Base-by-base conservation (phyloP, 1,140 invertebrate species). In the Popillia japonica region DNA sequence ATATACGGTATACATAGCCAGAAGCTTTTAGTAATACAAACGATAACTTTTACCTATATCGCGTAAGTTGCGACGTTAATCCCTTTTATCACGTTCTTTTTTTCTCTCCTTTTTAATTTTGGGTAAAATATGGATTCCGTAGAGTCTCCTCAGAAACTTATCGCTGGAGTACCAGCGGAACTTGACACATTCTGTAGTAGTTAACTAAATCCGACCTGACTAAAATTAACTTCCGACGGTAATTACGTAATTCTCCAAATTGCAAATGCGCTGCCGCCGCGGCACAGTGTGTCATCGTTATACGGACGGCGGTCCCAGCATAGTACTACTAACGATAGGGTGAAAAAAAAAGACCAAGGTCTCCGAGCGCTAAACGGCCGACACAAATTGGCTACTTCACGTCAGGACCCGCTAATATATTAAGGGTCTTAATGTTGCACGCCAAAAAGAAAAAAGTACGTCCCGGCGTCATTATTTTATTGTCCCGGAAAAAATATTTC, bases 311-410 rank as follows among this genome's bases (percentile, higher is more conserved):
- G 48, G 17, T 34, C 27, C 27, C 27, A 34, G 27, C 4, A 34
- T 34, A 34, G 27, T 4, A 34, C 27, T 34, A 34, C 27, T 34
- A 34, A 34, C 27, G 27, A 34, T 17, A 17, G 9, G 11, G 14
- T 55, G 48, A 14, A 17, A 55, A 17, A 55, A 55, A 55, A 55
- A 55, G 17, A 55, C 2, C 1, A 6, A 7, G 48, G 48, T 55
- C 48, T n/a, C 48, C 11, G 48, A 55, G 48, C 48, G 48, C 17
- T 55, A 55, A 55, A 55, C 48, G 48, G 48, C 48, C 48, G 48
- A 55, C 48, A 55, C 48, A 55, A 55, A 55, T 55, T 55, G 48
- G 48, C 48, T 17, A 55, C 48, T 55, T 55, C 48, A 55, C 48
- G 48, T 55, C 48, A 17, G 14, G 48, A 6, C 48, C 14, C 6